Base-by-base conservation (phyloP, 2,888 invertebrate species). In the Smittia sp. region DNA sequence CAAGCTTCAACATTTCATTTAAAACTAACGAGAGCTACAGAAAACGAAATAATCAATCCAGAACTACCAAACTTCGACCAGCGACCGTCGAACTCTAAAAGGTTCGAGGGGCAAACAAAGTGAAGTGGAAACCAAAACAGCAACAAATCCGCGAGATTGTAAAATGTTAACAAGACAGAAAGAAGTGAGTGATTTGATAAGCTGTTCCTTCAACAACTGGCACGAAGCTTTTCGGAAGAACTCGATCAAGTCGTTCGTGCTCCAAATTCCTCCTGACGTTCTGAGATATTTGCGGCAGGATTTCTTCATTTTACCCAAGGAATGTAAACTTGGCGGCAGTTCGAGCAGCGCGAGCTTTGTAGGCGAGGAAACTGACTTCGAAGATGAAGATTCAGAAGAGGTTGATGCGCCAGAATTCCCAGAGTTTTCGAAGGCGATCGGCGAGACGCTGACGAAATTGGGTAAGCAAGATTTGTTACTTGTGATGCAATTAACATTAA, bases 281-380 rank as follows among this genome's bases (percentile, higher is more conserved):
- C 46, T 77, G 6, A 41, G 75, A 7, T 77, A 77, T 68, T 74
- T 77, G 13, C 75, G 58, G 0, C 75, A 76, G 15, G 77, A 77
- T 22, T 74, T 76, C 9, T 73, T 77, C 4, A 72, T 77, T 25
- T 65, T 77, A 22, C 77, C 77, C 1, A 76, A 75, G 66, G 77
- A 77, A 74, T 77, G 77, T 52, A 73, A 72, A 32, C 7, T n/a
- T 11, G 15, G 15, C 65, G 11, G 15, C 24, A 27, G 13, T 15
- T 15, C 22, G 7, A 20, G 54, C 11, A 15, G 22, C 3, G 62
- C 74, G 41, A n/a, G 27, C 13, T 27, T 25, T 20, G 58, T 73
- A 58, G 75, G 67, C 15, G 68, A 66, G 25, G 22, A 52, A 13
- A 67, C 25, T 9, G 74, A 74, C 52, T 75, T 74, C 24, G 73